A percentile compares a stretch with the other conserved stretches of the same genome.
Conservation (phyloP, 2,113 vertebrate genomes). For the Actenoides hombroni region DNA sequence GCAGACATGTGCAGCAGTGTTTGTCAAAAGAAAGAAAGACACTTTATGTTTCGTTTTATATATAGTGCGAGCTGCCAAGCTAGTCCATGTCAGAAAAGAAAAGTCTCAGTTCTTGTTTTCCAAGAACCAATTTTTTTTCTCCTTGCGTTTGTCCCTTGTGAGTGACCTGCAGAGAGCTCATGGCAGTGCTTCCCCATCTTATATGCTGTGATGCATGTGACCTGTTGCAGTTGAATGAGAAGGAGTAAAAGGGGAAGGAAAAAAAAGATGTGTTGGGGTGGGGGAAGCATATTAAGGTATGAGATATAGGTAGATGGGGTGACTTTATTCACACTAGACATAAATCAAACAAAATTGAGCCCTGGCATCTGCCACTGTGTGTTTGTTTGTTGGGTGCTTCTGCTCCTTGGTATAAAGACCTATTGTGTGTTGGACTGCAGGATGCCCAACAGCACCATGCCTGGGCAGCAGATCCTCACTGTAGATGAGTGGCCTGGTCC, state of each 20-base stretch:
- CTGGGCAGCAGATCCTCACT: background rate
- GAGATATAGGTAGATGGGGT: background rate
- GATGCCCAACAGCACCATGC: background rate
- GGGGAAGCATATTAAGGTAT: background rate
- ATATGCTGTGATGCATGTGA: accelerated
- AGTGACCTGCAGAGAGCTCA: background rate
- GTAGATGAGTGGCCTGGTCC: background rate
- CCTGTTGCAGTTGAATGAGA: background rate
- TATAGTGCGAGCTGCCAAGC: background rate
- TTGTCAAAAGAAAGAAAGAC: conserved; percentile 18
- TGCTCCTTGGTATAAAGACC: background rate
- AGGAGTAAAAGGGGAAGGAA: background rate
- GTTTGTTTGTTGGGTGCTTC: background rate
- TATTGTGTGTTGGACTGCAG: background rate
- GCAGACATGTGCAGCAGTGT: background rate
- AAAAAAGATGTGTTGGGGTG: background rate
- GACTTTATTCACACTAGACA: background rate
- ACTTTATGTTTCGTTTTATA: background rate
- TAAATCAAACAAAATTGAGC: background rate
- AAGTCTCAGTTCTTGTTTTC: background rate
- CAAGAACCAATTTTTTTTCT: background rate
- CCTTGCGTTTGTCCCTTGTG: background rate
- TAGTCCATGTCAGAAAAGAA: background rate
- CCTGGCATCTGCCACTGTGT: background rate
- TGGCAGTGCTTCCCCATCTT: background rate